A percentile compares a stretch with the other conserved stretches of the same genome.
These are phyloP conservation scores for Entelurus aequoreus DNA, from an alignment of 2,113 vertebrate species.

Conservation along the genomic window DNA sequence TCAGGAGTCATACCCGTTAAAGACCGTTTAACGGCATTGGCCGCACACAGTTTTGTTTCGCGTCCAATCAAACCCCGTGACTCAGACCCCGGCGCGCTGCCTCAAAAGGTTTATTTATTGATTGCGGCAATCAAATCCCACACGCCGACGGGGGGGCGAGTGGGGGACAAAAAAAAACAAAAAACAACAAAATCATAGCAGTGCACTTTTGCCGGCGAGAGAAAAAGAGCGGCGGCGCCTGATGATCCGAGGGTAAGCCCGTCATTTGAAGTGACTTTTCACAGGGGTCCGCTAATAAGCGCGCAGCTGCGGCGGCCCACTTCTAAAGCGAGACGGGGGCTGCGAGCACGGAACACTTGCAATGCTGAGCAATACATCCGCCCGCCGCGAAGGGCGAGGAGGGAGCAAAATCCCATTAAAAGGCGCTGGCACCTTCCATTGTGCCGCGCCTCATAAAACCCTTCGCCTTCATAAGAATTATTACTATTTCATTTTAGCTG, in stretches of 20 bases:
- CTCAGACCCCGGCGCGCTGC: slow-evolving; percentile 46
- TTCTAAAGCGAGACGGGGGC: slow-evolving; percentile 50
- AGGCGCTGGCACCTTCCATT: slow-evolving; percentile 46
- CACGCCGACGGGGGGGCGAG: no score
- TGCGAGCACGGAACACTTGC: slow-evolving; percentile 53
- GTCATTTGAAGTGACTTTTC: slow-evolving; percentile 45
- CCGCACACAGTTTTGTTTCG: slow-evolving; percentile 59
- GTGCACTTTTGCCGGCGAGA: not conserved
- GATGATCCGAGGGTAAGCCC: slow-evolving; percentile 3
- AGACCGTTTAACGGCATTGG: slow-evolving; percentile 61
- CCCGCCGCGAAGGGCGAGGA: slow-evolving; percentile 42
- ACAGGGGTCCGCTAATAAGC: slow-evolving; percentile 53
- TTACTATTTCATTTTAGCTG: slow-evolving; percentile 47
- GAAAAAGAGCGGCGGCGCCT: no score
- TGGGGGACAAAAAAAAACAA: no score
- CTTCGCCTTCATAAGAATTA: slow-evolving; percentile 42
- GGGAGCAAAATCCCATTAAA: slow-evolving; percentile 68
- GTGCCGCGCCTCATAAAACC: slow-evolving; percentile 51
- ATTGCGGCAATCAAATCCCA: slow-evolving; percentile 49
- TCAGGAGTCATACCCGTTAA: slow-evolving; percentile 51
- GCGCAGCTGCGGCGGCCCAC: slow-evolving; percentile 54
- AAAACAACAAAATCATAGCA: not conserved
- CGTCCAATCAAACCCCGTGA: slow-evolving; percentile 58
- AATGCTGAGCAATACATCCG: slow-evolving; percentile 55
- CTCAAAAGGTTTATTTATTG: slow-evolving; percentile 50